Evolutionary conservation across 2,113 vertebrate genomes (phyloP), one percentile per base, ranked within the genome.

Genomic region (Phyllopteryx taeniolatus): DNA sequence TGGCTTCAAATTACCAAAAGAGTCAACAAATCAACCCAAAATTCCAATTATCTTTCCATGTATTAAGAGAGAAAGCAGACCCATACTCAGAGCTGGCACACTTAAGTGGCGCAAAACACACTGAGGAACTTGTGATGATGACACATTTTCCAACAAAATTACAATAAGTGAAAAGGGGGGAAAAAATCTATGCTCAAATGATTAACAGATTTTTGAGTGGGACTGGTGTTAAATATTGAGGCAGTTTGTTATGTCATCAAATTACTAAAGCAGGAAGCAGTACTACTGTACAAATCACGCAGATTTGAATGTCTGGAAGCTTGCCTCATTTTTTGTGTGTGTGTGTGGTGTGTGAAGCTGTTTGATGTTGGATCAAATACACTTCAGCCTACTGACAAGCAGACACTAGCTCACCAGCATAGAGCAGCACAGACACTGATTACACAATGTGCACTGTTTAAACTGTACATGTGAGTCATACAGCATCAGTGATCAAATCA

Each of bases 351-450:
- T 79, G 47, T 70, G 73, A 63, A 42, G 49, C 17, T 54, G 75
- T 85, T 77, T 82, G 71, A 79, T 86, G 83, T 86, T 83, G 79
- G 81, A 87, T 84, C 67, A 77, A 71, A 86, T 73, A 78, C 51
- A 67, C 72, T 87, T 85, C 76, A 82, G 27, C 80, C 69, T 78
- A 70, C 78, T 88, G 85, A 90, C 92, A 90, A 88, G 73, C 88
- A 92, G 89, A 91, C 89, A 88, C 89, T 88, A 88, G 89, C 87
- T 89, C 90, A 90, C 82, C 80, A 59, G 81, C 6, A 17, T 82
- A 68, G 82, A 86, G 68, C 66, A 86, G 87, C 60, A 70, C 80
- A 90, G 84, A 89, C 88, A 71, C 85, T 83, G 79, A 86, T 83
- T 90, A 86, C 79, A 87, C 85, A 83, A 87, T 66, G 68, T 62